These are phyloP conservation scores for Drosophila auraria DNA, from an alignment of 1,140 invertebrate genomes.

Conservation along the genomic window DNA sequence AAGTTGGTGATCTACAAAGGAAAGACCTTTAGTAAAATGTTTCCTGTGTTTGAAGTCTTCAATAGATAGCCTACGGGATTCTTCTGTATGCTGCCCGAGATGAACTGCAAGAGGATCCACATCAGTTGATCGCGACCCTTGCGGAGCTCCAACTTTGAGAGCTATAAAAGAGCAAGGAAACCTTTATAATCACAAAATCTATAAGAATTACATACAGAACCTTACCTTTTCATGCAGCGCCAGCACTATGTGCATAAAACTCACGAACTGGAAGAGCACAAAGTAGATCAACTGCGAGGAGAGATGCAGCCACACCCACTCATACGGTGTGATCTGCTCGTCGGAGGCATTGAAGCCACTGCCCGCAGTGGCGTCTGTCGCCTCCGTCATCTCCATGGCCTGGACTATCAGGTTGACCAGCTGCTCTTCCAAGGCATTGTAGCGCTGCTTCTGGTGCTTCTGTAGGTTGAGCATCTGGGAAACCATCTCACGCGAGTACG, in stretches of 20 bases:
- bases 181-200: constrained; percentile 15
- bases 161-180: constrained; percentile 82
- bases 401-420: constrained; percentile 95
- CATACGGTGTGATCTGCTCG: constrained; percentile 74
- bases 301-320: constrained; percentile 95
- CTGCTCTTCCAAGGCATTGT: constrained; percentile 96
- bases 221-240: constrained; percentile 93
- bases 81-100: constrained; percentile 97
- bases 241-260: constrained; percentile 96
- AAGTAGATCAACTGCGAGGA: constrained; percentile 98
- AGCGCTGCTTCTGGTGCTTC: constrained; percentile 92
- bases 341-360: constrained; percentile 79
- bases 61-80: constrained; percentile 89
- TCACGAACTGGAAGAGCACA: constrained; percentile 97
- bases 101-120: constrained; percentile 99
- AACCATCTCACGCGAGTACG: constrained; percentile 98
- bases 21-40: neutral
- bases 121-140: constrained; percentile 97
- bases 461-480: constrained; percentile 97
- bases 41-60: neutral
- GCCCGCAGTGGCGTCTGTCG: constrained; percentile 85
- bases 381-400: constrained; percentile 96
- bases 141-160: constrained; percentile 92
- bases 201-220: too few species aligned
- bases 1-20: constrained; percentile 91